A percentile compares a stretch with the other conserved stretches of the same genome.
Conservation (phyloP, 2,888 invertebrate species). For the Pandemis cinnamomeana region DNA sequence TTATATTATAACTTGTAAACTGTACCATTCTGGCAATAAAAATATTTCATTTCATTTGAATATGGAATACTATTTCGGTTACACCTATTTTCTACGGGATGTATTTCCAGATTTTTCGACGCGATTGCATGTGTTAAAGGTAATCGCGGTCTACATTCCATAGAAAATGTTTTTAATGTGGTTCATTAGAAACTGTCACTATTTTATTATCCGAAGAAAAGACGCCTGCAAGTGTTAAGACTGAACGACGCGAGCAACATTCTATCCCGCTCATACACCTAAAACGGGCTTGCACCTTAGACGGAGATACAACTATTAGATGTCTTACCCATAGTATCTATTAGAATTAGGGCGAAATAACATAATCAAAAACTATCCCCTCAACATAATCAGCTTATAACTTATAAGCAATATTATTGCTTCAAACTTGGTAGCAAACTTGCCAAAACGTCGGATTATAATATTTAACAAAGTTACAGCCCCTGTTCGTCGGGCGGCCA, state of each 20-base stretch:
- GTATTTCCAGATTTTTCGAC: too few relatives aligned
- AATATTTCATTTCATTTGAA: too few relatives aligned
- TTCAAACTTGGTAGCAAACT: not conserved
- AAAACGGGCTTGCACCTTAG: not conserved
- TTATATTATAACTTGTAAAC: too few relatives aligned
- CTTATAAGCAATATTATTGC: not conserved
- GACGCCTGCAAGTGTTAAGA: too few relatives aligned
- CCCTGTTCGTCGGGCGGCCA: constrained; percentile 55
- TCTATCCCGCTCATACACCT: not conserved
- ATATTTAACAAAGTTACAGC: constrained; percentile 51
- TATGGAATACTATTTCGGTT: too few relatives aligned
- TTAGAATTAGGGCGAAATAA: not conserved
- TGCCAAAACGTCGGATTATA: constrained; percentile 40
- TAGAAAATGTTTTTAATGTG: too few relatives aligned
- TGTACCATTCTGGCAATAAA: too few relatives aligned
- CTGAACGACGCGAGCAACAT: not conserved
- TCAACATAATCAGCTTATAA: not conserved
- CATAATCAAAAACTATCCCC: not conserved
- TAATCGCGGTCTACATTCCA: too few relatives aligned
- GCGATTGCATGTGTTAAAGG: too few relatives aligned
- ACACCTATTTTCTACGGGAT: too few relatives aligned
- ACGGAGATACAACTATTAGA: not conserved
- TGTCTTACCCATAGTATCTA: not conserved
- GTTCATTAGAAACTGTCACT: too few relatives aligned
- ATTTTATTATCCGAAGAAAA: too few relatives aligned